These are phyloP conservation scores for Synergus gifuensis DNA, from an alignment of 2,888 invertebrate species.

Conservation along the genomic window DNA sequence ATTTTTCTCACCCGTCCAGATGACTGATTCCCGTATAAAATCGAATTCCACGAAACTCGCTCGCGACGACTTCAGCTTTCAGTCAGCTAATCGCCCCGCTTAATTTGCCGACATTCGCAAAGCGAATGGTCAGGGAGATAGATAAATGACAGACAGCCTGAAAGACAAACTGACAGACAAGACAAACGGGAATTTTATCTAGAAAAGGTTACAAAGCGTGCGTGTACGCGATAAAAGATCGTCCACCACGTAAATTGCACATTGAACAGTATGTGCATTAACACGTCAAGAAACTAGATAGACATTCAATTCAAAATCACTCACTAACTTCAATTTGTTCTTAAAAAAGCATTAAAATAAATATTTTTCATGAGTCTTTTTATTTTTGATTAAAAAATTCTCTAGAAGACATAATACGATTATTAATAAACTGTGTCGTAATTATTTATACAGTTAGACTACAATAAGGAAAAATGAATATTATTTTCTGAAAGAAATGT, in stretches of 20 bases:
- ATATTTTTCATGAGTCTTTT: too few species aligned
- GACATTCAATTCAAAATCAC: conserved; percentile 10
- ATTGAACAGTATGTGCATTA: background rate
- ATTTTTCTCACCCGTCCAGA: too few species aligned
- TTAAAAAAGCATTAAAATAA: background rate
- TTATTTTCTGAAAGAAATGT: background rate
- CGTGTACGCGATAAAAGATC: conserved; percentile 44
- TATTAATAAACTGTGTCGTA: too few species aligned
- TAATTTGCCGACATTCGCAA: conserved; percentile 38
- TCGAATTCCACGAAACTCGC: background rate
- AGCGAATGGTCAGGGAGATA: conserved; percentile 33
- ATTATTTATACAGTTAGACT: background rate
- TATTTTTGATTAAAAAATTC: too few species aligned
- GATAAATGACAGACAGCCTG: conserved; percentile 31
- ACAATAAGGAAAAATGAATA: background rate
- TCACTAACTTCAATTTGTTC: background rate
- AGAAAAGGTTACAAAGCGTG: conserved; percentile 54
- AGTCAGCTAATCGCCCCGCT: conserved; percentile 24
- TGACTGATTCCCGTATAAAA: background rate
- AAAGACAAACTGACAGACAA: conserved; percentile 33
- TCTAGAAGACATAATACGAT: too few species aligned
- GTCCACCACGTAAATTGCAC: background rate
- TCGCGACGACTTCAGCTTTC: conserved; percentile 2
- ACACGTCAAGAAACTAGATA: conserved; percentile 2
- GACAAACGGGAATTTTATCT: conserved; percentile 46